These are phyloP conservation scores for Pseudorectes ferrugineus DNA, from an alignment of 2,113 vertebrate genomes.

Conservation along the genomic window DNA sequence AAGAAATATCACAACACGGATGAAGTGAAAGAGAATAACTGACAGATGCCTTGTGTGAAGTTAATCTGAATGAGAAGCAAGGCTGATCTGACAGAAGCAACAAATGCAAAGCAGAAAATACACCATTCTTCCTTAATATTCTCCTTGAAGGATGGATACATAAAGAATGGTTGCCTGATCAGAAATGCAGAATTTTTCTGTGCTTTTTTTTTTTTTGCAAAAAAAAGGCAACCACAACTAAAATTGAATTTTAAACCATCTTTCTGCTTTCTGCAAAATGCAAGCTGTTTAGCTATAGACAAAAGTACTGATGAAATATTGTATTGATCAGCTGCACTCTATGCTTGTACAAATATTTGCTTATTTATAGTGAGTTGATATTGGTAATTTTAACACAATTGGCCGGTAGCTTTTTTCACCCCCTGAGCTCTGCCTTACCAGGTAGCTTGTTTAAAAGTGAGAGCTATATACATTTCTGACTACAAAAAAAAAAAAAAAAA, in stretches of 20 bases:
- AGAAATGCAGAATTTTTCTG: neutral
- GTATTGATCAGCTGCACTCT: neutral
- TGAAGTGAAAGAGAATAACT: neutral
- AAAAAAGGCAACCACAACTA: neutral
- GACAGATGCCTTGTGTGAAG: neutral
- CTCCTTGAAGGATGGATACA: neutral
- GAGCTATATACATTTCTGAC: neutral
- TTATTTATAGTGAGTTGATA: neutral
- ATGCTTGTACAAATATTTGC: neutral
- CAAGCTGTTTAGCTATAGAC: neutral
- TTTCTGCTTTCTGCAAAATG: neutral
- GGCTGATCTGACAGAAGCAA: neutral
- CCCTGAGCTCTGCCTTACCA: neutral
- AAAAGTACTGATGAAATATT: neutral
- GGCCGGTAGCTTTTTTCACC: neutral
- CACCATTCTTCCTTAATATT: neutral
- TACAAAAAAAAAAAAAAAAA: neutral
- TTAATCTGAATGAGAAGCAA: neutral
- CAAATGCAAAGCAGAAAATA: neutral
- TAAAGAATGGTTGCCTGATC: neutral
- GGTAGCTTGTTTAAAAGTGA: neutral
- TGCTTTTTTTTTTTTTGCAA: neutral
- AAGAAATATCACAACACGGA: neutral
- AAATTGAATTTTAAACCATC: neutral
- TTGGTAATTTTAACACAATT: neutral